phyloP scores from a whole-genome alignment of 2,888 invertebrate species.

The Orthosia gracilis region DNA sequence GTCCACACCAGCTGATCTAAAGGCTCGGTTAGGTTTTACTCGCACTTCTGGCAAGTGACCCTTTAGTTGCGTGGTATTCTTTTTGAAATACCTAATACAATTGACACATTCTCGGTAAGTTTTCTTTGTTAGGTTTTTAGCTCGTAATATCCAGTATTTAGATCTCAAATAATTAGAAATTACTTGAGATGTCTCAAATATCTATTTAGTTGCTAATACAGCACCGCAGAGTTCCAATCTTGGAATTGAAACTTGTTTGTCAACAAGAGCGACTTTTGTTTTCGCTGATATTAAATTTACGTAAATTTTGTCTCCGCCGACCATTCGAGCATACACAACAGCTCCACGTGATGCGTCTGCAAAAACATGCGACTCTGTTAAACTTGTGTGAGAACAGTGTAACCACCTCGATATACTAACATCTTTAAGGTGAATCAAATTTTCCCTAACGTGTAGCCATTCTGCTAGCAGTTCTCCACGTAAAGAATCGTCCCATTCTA shows the following conservation, averaged over 20 bases:
- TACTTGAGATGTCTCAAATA: constrained; percentile 3
- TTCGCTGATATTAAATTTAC: constrained; percentile 15
- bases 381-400: constrained; percentile 7
- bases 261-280: constrained; percentile 29
- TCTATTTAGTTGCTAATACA: constrained; percentile 22
- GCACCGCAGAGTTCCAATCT: constrained; percentile 42
- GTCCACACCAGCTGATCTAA: constrained; percentile 6
- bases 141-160: constrained; percentile 10
- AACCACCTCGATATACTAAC: constrained; percentile 19
- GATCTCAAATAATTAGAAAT: constrained; percentile 8
- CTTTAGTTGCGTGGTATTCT: background rate
- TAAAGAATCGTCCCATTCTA: too few relatives aligned
- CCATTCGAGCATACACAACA: background rate
- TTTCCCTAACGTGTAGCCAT: background rate
- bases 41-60: background rate
- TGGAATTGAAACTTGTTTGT: constrained; percentile 16
- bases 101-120: background rate
- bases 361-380: constrained; percentile 7
- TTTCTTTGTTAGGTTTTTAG: background rate
- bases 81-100: background rate
- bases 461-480: too few relatives aligned
- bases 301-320: constrained; percentile 2
- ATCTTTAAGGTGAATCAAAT: background rate
- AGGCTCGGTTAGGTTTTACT: background rate
- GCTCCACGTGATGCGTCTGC: constrained; percentile 9